Conservation (phyloP, 2,888 invertebrate genomes). For the Anthoptus insignis region DNA sequence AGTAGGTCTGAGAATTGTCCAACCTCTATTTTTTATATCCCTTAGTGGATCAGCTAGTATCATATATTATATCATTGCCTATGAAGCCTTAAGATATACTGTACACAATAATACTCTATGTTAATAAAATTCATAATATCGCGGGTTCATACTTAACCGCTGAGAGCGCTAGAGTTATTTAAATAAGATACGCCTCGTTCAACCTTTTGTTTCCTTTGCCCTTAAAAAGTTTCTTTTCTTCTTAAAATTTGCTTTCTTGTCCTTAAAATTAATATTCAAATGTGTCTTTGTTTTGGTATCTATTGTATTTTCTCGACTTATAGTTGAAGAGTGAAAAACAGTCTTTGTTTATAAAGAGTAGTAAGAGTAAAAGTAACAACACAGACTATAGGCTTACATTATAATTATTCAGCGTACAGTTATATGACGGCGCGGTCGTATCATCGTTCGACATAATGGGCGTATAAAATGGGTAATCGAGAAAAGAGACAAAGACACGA, state of each 20-base stretch:
- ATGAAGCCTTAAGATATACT: neutral
- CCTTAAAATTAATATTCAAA: conserved; percentile 35
- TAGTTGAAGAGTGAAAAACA: neutral
- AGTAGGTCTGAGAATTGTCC: too few relatives aligned
- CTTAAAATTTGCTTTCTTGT: conserved; percentile 23
- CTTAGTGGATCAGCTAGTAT: too few relatives aligned
- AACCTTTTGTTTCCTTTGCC: conserved; percentile 32
- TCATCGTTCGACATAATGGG: too few relatives aligned
- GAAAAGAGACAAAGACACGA: too few relatives aligned
- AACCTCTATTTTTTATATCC: too few relatives aligned
- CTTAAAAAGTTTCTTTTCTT: conserved; percentile 5
- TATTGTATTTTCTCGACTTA: conserved; percentile 22
- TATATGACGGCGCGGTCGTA: too few relatives aligned
- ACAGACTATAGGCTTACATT: too few relatives aligned
- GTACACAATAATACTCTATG: conserved; percentile 20
- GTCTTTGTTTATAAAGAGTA: neutral
- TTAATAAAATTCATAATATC: conserved; percentile 28
- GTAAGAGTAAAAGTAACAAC: too few relatives aligned
- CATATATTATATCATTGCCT: too few relatives aligned
- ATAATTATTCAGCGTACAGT: too few relatives aligned
- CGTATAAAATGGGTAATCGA: too few relatives aligned
- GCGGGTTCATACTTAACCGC: conserved; percentile 12
- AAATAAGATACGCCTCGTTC: conserved; percentile 40
- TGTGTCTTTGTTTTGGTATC: conserved; percentile 36
- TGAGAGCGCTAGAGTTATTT: conserved; percentile 36